Evolutionary conservation across 2,888 invertebrate genomes (phyloP), one percentile per base, ranked within the genome.

Genomic region (Amphiduros pacificus): DNA sequence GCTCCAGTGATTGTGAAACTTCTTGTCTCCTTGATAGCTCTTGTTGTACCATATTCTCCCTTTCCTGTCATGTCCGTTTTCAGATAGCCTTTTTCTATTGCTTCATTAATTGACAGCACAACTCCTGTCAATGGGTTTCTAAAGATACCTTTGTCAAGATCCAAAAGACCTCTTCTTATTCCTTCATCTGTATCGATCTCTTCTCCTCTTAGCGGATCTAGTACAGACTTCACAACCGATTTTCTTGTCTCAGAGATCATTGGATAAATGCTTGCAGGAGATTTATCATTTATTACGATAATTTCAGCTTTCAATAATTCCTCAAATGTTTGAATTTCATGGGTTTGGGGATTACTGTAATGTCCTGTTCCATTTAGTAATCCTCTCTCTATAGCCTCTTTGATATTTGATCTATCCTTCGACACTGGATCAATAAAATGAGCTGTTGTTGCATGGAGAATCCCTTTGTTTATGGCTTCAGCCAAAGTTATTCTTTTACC

Each of bases 151-250:
- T 51, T 17, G n/a, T 61, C 58, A 14, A 50, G 28, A 36, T 70
- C 66, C 24, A 70, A 50, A 4, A 70, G 41, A 77, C 90, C 90
- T 60, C 88, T 85, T 74, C 89, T 88, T 20, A 94, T 87, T 0
- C 95, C 94, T 78, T 94, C 90, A 1, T 89, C 86, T 36, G 95
- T 85, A n/a, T 90, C 90, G 40, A 94, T 84, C 75, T 89, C 88
- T 65, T 89, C 87, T 6, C 94, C 94, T 24, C 90, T 89, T 82
- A 89, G 89, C 0, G 94, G 90, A 79, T 96, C 93, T 55, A 96
- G 86, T 75, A 90, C 86, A 74, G 90, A 90, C 73, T 88, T 88
- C 73, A 72, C 56, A 5, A 91, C 88, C 57, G 94, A 92, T 26
- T 74, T 76, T 52, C 71, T 73, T 4, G 72, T 73, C 68, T 79